Percentiles rank a stretch among this genome's conserved stretches.
phyloP scores from a whole-genome alignment of 2,888 invertebrate species.

The Eupithecia centaureata region DNA sequence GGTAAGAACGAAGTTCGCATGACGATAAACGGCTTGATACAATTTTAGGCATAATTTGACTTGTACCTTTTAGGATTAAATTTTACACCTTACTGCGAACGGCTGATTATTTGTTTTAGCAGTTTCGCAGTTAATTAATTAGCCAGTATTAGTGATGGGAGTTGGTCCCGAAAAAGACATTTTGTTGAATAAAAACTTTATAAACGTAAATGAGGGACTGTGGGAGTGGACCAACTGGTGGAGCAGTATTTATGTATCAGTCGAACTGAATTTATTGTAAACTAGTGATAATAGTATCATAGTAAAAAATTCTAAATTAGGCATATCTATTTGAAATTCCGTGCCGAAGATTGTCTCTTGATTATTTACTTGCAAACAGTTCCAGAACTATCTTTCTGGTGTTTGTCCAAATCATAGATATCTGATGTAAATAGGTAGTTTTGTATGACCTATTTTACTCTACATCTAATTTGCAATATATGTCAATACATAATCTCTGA shows the following conservation, averaged over 20 bases:
- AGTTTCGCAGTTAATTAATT: constrained; percentile 54
- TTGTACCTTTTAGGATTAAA: constrained; percentile 51
- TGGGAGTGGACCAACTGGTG: constrained; percentile 73
- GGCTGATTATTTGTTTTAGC: constrained; percentile 64
- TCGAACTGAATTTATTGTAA: constrained; percentile 66
- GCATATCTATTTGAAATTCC: constrained; percentile 58
- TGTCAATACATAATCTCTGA: constrained; percentile 42
- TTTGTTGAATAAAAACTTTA: constrained; percentile 68
- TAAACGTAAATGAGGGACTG: constrained; percentile 63
- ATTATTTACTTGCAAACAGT: constrained; percentile 52
- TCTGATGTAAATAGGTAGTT: constrained; percentile 30
- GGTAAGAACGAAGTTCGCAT: constrained; percentile 19
- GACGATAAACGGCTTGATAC: constrained; percentile 26
- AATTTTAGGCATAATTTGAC: constrained; percentile 51
- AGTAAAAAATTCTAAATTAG: constrained; percentile 59
- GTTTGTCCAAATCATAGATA: constrained; percentile 27
- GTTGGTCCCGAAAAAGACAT: constrained; percentile 36
- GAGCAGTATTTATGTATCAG: constrained; percentile 64
- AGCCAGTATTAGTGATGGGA: constrained; percentile 43
- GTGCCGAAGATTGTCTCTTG: constrained; percentile 30
- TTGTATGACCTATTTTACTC: constrained; percentile 37
- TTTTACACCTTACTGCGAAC: constrained; percentile 55
- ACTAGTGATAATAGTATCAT: constrained; percentile 53
- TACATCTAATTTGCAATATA: constrained; percentile 33
- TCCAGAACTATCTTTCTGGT: constrained; percentile 49